Evolutionary conservation across 2,888 invertebrate species (phyloP), one percentile per base, ranked within the genome.

Genomic region (Myathropa florea): DNA sequence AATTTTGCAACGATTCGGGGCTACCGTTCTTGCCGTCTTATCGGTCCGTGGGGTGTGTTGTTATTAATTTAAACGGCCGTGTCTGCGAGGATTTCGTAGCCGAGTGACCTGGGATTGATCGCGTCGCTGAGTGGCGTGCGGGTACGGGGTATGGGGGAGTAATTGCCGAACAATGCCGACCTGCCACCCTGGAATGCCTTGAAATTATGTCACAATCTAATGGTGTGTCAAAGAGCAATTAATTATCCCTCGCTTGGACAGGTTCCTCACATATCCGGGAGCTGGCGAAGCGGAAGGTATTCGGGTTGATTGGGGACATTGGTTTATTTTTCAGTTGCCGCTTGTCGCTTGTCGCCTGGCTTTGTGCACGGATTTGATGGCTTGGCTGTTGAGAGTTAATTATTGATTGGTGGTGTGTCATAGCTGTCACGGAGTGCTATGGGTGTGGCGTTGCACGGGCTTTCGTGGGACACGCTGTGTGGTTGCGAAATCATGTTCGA

Each of bases 191-290:
- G 65, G 80, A 73, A 59, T 73, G 77, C 59, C 73, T 73, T 30
- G 59, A 39, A 68, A 73, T 72, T 68, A 64, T 81, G 77, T 82
- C 60, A 64, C 59, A 59, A 63, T 64, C 68, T 78, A 82, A 82
- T 77, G 60, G 82, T 72, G 81, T 85, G 77, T 71, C 63, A 72
- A 63, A 65, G 67, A 71, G 24, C 53, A 82, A 85, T 85, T 78
- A 77, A 82, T 85, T 81, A 39, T 60, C 61, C 26, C 23, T 60
- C 59, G 77, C 59, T 46, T 64, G 60, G 65, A 24, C 61, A 63
- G 55, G 75, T 64, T 77, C 39, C 60, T 78, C 67, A 77, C 21
- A 55, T 46, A 71, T 79, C 64, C 59, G 30, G 71, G 64, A 59
- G 18, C 57, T 67, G 61, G 33, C 36, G 46, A 72, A 67, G 81